These are phyloP conservation scores for Melieria omissa DNA, from an alignment of 2,888 invertebrate genomes.

Conservation along the genomic window DNA sequence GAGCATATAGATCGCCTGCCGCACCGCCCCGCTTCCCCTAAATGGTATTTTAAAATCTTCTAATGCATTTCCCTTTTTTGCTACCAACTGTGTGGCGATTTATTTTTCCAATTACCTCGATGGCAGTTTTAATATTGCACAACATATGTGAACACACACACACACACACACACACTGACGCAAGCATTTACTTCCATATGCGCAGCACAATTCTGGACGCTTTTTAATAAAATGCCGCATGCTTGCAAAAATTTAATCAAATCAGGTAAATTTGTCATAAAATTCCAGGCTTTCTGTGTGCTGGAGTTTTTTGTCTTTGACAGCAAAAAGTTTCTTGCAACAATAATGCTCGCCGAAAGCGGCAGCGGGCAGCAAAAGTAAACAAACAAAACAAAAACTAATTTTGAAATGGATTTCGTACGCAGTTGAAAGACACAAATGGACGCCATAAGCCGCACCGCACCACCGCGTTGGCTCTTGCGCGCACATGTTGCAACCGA, in stretches of 20 bases:
- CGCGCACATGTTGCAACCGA: not conserved
- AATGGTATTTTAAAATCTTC: not conserved
- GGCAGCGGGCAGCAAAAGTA: not conserved
- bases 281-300: conserved; percentile 48
- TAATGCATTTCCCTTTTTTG: not conserved
- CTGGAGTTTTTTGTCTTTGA: conserved; percentile 35
- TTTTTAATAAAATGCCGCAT: not conserved
- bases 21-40: too few species aligned
- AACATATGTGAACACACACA: conserved; percentile 35
- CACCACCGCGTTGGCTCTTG: conserved; percentile 16
- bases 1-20: too few species aligned
- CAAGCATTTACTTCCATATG: not conserved
- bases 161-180: conserved; percentile 23
- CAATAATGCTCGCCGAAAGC: conserved; percentile 1
- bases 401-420: conserved; percentile 61
- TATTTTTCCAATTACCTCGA: conserved; percentile 47
- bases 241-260: conserved; percentile 58
- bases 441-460: conserved; percentile 40
- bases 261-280: conserved; percentile 66
- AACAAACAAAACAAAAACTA: conserved; percentile 37
- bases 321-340: conserved; percentile 3
- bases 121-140: conserved; percentile 46
- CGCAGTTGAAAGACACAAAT: conserved; percentile 57
- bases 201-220: too few species aligned
- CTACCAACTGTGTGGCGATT: conserved; percentile 8